phyloP scores from a whole-genome alignment of 1,140 invertebrate genomes.

The Heliconius hermathena region DNA sequence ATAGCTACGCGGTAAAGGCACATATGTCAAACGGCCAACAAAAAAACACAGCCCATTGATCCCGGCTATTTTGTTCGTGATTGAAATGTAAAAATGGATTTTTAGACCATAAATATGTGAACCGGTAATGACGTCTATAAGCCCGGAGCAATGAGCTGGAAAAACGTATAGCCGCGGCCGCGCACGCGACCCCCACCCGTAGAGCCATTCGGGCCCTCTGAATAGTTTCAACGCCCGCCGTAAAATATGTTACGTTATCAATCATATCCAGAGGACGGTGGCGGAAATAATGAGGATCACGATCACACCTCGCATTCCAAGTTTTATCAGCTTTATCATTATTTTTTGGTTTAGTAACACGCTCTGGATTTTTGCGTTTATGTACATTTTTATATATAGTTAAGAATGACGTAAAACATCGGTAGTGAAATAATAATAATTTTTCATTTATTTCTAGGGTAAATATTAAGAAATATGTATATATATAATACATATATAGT shows the following conservation, averaged over 20 bases:
- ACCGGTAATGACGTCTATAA: constrained; percentile 73
- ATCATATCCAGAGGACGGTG: constrained; percentile 56
- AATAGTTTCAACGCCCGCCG: constrained; percentile 61
- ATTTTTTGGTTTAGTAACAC: constrained; percentile 31
- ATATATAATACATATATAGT: too few species aligned
- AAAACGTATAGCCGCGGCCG: constrained; percentile 62
- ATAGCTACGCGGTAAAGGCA: neutral
- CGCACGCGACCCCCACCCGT: constrained; percentile 52
- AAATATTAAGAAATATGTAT: too few species aligned
- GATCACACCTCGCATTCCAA: constrained; percentile 58
- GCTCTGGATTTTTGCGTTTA: neutral
- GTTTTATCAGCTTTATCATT: constrained; percentile 63
- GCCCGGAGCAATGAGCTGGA: constrained; percentile 70
- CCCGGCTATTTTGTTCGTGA: constrained; percentile 59
- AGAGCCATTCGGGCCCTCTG: constrained; percentile 45
- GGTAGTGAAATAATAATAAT: too few species aligned
- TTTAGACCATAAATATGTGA: constrained; percentile 68
- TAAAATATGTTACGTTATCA: constrained; percentile 70
- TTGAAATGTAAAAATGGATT: constrained; percentile 68
- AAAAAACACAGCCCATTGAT: constrained; percentile 47
- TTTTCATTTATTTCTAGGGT: too few species aligned
- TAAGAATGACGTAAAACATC: too few species aligned
- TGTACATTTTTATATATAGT: neutral
- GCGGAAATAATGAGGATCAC: constrained; percentile 53
- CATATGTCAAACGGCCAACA: constrained; percentile 35